Conservation (phyloP, 2,888 invertebrate species). For the Chaetoderma sp. region DNA sequence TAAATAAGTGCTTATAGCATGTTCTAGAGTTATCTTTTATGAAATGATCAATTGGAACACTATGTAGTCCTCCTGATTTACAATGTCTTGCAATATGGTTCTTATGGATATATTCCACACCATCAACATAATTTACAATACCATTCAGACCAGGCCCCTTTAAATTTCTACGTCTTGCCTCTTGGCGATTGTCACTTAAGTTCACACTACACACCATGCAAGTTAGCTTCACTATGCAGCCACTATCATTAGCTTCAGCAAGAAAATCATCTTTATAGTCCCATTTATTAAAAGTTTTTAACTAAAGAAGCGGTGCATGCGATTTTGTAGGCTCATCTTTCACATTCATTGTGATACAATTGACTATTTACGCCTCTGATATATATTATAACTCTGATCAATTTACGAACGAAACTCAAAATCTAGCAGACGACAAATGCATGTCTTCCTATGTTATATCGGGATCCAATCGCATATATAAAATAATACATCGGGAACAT, state of each 20-base stretch:
- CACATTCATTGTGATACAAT: too few relatives aligned
- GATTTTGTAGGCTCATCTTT: too few relatives aligned
- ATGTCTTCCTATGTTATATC: too few relatives aligned
- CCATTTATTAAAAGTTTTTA: constrained; percentile 1
- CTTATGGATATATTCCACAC: neutral
- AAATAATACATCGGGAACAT: too few relatives aligned
- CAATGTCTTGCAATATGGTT: neutral
- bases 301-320: too few relatives aligned
- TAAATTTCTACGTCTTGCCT: neutral
- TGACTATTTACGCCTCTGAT: too few relatives aligned
- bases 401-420: too few relatives aligned
- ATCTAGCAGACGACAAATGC: too few relatives aligned
- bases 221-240: neutral
- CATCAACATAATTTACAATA: neutral
- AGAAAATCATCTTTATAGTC: neutral
- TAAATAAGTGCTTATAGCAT: neutral
- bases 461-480: too few relatives aligned
- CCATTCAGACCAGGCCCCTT: neutral
- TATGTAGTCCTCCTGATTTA: neutral
- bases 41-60: neutral
- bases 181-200: neutral
- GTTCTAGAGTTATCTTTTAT: neutral
- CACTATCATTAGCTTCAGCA: neutral
- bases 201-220: neutral
- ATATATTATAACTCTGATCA: too few relatives aligned